Evolutionary conservation across 2,888 invertebrate genomes (phyloP).

Genomic region (Andrena bicolor): DNA sequence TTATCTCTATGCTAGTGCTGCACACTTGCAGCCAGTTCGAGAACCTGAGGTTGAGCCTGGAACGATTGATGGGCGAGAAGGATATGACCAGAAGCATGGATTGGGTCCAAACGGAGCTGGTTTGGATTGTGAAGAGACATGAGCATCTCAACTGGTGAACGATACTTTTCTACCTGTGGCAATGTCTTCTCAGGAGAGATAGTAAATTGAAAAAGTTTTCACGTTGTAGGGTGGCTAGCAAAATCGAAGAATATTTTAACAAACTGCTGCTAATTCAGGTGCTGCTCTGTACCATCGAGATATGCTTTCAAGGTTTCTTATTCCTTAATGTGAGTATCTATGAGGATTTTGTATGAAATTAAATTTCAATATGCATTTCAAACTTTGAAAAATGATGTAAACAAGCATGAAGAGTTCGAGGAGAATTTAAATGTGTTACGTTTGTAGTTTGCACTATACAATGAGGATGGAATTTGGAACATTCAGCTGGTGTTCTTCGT

Average conservation of each 20-base stretch:
- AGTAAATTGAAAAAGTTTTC: no score
- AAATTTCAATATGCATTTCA: no score
- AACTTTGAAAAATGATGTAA: no score
- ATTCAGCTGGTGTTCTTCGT: conserved; percentile 60
- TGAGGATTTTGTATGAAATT: no score
- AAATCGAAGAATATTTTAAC: conserved; percentile 73
- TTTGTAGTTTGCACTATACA: conserved; percentile 23
- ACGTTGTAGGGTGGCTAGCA: conserved; percentile 61
- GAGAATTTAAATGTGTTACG: no score
- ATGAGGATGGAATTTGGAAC: conserved; percentile 6
- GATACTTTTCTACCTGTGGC: not conserved
- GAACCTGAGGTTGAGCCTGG: conserved; percentile 35
- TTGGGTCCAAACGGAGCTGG: conserved; percentile 36
- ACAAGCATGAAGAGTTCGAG: no score
- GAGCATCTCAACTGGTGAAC: conserved; percentile 58
- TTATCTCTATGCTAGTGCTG: conserved; percentile 68
- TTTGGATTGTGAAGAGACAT: conserved; percentile 59
- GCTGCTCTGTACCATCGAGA: conserved; percentile 67
- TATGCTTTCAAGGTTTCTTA: conserved; percentile 75
- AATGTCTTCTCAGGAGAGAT: no score
- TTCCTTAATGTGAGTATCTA: conserved; percentile 68
- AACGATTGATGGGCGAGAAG: conserved; percentile 20
- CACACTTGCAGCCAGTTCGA: conserved; percentile 65
- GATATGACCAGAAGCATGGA: not conserved
- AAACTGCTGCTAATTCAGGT: conserved; percentile 71